phyloP scores from a whole-genome alignment of 2,888 invertebrate species.

The Priocnemis perturbator region DNA sequence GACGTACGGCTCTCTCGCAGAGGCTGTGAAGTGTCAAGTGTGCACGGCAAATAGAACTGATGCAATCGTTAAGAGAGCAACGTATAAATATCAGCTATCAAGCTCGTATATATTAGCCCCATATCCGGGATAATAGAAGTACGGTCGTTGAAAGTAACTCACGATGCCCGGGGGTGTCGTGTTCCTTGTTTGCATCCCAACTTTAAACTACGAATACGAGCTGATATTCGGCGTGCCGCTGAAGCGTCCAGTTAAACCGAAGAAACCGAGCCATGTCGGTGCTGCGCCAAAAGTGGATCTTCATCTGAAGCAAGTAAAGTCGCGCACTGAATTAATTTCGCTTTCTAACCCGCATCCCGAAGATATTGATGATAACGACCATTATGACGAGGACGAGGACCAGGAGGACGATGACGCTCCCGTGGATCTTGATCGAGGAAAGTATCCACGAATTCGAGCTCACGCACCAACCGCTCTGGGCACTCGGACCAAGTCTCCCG shows the following conservation, averaged over 20 bases:
- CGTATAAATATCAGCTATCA: background rate
- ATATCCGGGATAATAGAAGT: conserved; percentile 4
- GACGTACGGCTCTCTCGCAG: background rate
- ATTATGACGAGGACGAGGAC: conserved; percentile 39
- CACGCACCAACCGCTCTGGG: conserved; percentile 29
- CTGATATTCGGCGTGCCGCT: conserved; percentile 76
- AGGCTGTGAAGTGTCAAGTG: background rate
- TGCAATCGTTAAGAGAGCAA: no score
- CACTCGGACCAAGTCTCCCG: conserved; percentile 57
- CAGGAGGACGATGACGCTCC: conserved; percentile 49
- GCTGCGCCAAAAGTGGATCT: conserved; percentile 60
- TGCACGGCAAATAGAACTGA: background rate
- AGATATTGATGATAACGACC: conserved; percentile 29
- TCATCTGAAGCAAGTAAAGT: conserved; percentile 60
- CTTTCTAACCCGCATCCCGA: conserved; percentile 15
- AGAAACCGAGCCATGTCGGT: conserved; percentile 31
- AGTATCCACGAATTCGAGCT: conserved; percentile 23
- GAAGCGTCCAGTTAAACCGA: conserved; percentile 52
- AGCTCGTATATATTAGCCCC: background rate
- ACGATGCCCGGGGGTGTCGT: conserved; percentile 78
- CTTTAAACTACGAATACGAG: conserved; percentile 82
- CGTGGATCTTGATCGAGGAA: conserved; percentile 8
- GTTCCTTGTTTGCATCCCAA: conserved; percentile 83
- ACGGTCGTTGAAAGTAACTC: background rate
- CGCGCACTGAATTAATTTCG: conserved; percentile 51